phyloP scores from a whole-genome alignment of 2,797 vertebrate species.

The Microchirus variegatus region DNA sequence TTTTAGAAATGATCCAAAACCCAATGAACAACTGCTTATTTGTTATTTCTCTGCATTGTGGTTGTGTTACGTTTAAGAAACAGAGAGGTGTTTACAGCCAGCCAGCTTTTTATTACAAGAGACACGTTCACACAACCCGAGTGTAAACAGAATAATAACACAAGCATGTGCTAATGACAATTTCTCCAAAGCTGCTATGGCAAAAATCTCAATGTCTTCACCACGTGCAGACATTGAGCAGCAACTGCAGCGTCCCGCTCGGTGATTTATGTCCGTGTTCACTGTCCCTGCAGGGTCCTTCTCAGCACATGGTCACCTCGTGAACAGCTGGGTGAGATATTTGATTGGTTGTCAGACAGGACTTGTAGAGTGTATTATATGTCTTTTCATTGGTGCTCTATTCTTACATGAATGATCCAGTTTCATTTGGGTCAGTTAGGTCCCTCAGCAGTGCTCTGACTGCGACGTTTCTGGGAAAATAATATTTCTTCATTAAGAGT shows the following conservation, averaged over 20 bases:
- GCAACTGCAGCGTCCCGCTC: slow-evolving; percentile 67
- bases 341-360: slow-evolving; percentile 66
- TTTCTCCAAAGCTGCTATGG: slow-evolving; percentile 54
- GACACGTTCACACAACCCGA: slow-evolving; percentile 29
- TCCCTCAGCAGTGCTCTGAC: slow-evolving; percentile 22
- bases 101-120: slow-evolving; percentile 23
- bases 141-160: slow-evolving; percentile 65
- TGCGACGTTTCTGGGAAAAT: slow-evolving; percentile 27
- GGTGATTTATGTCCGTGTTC: slow-evolving; percentile 69
- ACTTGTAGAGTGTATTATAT: slow-evolving; percentile 49
- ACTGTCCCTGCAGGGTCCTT: slow-evolving; percentile 46
- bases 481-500: slow-evolving; percentile 13
- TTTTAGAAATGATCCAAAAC: slow-evolving; percentile 29
- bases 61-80: slow-evolving; percentile 11
- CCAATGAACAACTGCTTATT: background rate
- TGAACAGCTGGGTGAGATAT: slow-evolving; percentile 75
- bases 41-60: slow-evolving; percentile 2
- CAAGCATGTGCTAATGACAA: slow-evolving; percentile 51
- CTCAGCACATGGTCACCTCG: slow-evolving; percentile 66
- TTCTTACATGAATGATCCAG: slow-evolving; percentile 65
- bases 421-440: slow-evolving; percentile 58
- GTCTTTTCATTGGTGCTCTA: slow-evolving; percentile 67
- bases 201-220: slow-evolving; percentile 60
- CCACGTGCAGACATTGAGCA: slow-evolving; percentile 40
- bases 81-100: slow-evolving; percentile 12